Evolutionary conservation across 2,113 vertebrate species (phyloP).

Genomic region (Trachemys scripta): DNA sequence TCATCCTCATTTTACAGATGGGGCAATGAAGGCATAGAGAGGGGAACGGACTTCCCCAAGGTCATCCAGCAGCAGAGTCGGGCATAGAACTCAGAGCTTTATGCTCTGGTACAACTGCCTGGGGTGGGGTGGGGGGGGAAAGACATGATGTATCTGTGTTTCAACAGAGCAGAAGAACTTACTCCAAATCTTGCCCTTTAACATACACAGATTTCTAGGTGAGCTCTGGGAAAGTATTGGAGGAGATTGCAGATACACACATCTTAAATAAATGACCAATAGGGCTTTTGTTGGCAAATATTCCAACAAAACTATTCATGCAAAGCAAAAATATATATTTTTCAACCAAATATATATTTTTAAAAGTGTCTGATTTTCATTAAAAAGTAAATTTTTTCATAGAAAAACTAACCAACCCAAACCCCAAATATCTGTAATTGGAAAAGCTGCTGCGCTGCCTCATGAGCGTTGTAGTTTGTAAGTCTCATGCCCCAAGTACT

Average conservation of each 20-base stretch:
- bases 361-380: accelerated
- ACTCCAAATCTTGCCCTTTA: not conserved
- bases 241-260: not conserved
- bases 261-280: not conserved
- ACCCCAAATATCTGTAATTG: not conserved
- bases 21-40: not conserved
- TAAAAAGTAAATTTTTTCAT: not conserved
- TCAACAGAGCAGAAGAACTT: not conserved
- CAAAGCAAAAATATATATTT: too few species aligned
- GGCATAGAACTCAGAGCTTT: not conserved
- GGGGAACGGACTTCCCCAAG: not conserved
- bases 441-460: not conserved
- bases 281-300: not conserved
- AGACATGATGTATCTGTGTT: too few species aligned
- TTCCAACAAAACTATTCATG: not conserved
- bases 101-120: accelerated
- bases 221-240: not conserved
- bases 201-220: not conserved
- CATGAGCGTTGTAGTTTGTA: not conserved
- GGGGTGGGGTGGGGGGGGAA: too few species aligned
- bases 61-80: not conserved
- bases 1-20: not conserved
- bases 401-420: not conserved
- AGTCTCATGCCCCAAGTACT: not conserved
- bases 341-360: not conserved